Evolutionary conservation across 1,140 invertebrate species (phyloP).

Genomic region (Aphelenchoides fujianensis): DNA sequence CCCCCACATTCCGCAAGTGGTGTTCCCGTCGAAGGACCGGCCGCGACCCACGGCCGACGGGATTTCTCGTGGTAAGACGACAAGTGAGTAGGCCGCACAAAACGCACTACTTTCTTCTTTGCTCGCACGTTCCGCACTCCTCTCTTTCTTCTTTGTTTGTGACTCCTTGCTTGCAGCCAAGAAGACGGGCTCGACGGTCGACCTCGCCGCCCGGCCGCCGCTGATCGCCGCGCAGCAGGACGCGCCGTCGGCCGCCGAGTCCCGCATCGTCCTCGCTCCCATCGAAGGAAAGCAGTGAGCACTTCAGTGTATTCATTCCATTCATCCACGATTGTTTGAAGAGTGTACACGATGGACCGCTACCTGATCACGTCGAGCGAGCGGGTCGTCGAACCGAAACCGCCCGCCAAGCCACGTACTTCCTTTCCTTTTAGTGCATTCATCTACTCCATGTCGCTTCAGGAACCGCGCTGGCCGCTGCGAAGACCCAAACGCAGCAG

Average conservation of each 20-base stretch:
- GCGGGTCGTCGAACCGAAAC: conserved; percentile 1
- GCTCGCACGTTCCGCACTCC: not conserved
- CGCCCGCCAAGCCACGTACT: not conserved
- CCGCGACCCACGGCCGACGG: not conserved
- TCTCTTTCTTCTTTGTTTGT: not conserved
- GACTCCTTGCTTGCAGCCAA: not conserved
- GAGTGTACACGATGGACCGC: conserved; percentile 11
- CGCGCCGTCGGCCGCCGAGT: not conserved
- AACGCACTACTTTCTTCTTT: too few species aligned
- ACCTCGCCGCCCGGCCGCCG: not conserved
- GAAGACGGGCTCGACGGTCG: not conserved
- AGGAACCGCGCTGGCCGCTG: conserved; percentile 6
- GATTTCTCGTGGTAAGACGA: conserved; percentile 2
- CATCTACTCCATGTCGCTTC: not conserved
- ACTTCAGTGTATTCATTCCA: not conserved
- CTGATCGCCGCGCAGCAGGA: not conserved
- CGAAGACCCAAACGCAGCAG: conserved; percentile 16
- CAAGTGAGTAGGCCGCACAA: too few species aligned
- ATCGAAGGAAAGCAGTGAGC: conserved; percentile 13
- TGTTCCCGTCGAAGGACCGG: conserved; percentile 3
- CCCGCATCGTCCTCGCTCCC: conserved; percentile 9
- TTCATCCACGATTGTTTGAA: not conserved
- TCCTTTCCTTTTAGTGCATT: not conserved
- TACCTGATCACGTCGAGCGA: not conserved
- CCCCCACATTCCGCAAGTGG: conserved; percentile 11